Evolutionary conservation across 2,888 invertebrate genomes (phyloP).

Genomic region (Parapristionchus giblindavisi): DNA sequence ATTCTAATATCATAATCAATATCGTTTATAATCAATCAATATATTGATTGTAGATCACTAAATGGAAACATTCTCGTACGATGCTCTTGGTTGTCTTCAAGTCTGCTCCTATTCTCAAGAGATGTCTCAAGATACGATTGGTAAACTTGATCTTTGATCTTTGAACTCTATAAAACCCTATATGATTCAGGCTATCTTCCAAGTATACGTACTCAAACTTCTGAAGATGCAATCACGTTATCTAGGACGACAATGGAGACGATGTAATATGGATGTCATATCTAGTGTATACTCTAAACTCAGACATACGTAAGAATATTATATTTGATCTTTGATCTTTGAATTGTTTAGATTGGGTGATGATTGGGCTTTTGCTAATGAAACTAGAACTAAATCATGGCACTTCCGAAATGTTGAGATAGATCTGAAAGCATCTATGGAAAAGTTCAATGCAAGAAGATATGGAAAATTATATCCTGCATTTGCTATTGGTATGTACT

Average conservation of each 20-base stretch:
- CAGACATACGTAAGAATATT: conserved; percentile 70
- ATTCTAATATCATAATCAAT: too few relatives aligned
- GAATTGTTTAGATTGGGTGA: conserved; percentile 81
- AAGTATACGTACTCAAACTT: conserved; percentile 94
- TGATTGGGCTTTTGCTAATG: conserved; percentile 99
- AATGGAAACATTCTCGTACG: conserved; percentile 71
- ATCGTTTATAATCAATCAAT: neutral
- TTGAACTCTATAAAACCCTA: neutral
- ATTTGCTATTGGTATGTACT: conserved; percentile 53
- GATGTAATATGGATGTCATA: conserved; percentile 99
- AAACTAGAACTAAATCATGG: conserved; percentile 96
- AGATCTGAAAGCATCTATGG: conserved; percentile 89
- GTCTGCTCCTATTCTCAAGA: conserved; percentile 95
- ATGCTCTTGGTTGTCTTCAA: conserved; percentile 97
- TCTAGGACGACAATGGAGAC: conserved; percentile 97
- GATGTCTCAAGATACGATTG: conserved; percentile 82
- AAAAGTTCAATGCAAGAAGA: conserved; percentile 91
- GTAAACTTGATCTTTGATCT: conserved; percentile 68
- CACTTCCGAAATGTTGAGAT: conserved; percentile 97
- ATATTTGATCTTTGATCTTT: neutral
- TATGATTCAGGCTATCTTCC: conserved; percentile 78
- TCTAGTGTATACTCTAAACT: conserved; percentile 96
- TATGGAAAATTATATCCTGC: conserved; percentile 75
- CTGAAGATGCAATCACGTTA: conserved; percentile 99
- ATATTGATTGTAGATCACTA: conserved; percentile 24